A percentile compares a stretch with the other conserved stretches of the same genome.
Conservation (phyloP, 1,140 invertebrate genomes). For the Apis dorsata region DNA sequence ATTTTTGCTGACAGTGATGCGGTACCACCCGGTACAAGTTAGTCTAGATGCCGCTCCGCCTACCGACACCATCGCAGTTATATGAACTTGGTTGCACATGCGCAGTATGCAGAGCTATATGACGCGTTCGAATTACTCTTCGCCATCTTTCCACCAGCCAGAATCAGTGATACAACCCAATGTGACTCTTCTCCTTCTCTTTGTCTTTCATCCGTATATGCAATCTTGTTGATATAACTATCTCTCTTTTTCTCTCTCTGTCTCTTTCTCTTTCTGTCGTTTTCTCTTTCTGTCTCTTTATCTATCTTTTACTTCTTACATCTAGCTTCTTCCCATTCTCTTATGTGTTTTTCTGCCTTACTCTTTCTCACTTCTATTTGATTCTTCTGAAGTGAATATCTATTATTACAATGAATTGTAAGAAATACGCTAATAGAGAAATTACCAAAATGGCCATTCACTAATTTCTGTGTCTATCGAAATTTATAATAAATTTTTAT, state of each 20-base stretch:
- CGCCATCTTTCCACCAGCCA: slow-evolving; percentile 58
- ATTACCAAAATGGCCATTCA: slow-evolving; percentile 36
- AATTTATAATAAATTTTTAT: background rate
- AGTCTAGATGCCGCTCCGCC: slow-evolving; percentile 51
- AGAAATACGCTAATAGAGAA: slow-evolving; percentile 10
- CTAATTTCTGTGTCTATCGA: slow-evolving; percentile 5
- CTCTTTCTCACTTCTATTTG: background rate
- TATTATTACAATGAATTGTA: slow-evolving; percentile 5
- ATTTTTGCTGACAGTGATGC: slow-evolving; percentile 54
- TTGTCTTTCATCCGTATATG: background rate
- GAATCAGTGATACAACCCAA: slow-evolving; percentile 35
- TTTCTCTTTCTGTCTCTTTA: background rate
- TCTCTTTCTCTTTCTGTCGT: background rate
- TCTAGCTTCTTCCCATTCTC: too few relatives aligned
- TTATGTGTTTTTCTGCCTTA: too few relatives aligned
- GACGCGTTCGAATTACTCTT: slow-evolving; percentile 63
- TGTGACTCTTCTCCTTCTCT: slow-evolving; percentile 4
- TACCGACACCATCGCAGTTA: slow-evolving; percentile 52
- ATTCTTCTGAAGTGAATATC: slow-evolving; percentile 12
- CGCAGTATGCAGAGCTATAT: slow-evolving; percentile 46
- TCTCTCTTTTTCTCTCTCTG: background rate
- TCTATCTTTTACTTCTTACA: background rate
- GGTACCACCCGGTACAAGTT: slow-evolving; percentile 41
- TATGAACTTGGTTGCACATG: slow-evolving; percentile 46
- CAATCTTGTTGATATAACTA: background rate